Evolutionary conservation across 2,888 invertebrate genomes (phyloP).

Genomic region (Eueremaeus valkanovi): DNA sequence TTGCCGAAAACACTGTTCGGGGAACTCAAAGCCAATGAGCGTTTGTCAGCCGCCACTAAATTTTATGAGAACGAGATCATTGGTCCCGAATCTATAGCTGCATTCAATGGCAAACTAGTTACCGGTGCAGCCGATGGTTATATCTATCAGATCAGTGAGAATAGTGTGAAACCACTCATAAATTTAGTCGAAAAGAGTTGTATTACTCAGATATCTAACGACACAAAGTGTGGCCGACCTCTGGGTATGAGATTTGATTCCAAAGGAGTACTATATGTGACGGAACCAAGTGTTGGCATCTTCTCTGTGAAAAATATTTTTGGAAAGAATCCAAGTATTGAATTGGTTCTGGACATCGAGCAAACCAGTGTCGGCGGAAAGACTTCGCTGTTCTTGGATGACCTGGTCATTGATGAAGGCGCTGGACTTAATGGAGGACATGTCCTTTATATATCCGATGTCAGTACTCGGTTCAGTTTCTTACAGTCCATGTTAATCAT

Average conservation of each 20-base stretch:
- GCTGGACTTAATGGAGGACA: conserved; percentile 8
- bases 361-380: conserved; percentile 17
- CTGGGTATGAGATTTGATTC: conserved; percentile 46
- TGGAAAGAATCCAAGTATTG: not conserved
- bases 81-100: conserved; percentile 76
- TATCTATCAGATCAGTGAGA: conserved; percentile 65
- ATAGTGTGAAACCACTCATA: conserved; percentile 35
- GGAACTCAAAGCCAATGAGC: conserved; percentile 61
- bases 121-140: conserved; percentile 74
- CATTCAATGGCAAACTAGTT: conserved; percentile 65
- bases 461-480: conserved; percentile 8
- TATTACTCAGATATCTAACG: conserved; percentile 43
- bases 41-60: conserved; percentile 63
- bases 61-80: conserved; percentile 65
- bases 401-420: conserved; percentile 36
- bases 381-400: conserved; percentile 23
- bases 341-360: conserved; percentile 28
- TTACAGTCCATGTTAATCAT: not conserved
- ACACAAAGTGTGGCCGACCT: conserved; percentile 46
- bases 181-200: conserved; percentile 40
- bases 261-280: conserved; percentile 46
- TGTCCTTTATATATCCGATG: conserved; percentile 37
- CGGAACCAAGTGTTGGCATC: conserved; percentile 46
- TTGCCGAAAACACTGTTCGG: conserved; percentile 56
- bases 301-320: conserved; percentile 41